Evolutionary conservation across 2,797 vertebrate genomes (phyloP).

Genomic region (Schizopygopsis malacanthus): DNA sequence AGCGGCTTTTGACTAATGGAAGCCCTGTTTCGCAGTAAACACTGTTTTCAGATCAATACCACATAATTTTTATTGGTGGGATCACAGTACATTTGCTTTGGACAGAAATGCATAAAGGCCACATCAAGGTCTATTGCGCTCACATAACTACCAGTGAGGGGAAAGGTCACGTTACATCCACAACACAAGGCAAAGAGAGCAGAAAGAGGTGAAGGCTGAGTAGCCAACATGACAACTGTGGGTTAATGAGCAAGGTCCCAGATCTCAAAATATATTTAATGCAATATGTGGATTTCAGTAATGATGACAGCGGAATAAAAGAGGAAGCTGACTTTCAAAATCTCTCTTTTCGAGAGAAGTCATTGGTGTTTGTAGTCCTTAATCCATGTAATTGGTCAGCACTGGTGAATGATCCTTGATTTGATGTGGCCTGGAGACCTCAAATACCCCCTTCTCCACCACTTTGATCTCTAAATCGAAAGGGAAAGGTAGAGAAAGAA

Average conservation of each 20-base stretch:
- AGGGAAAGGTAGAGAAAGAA: background rate
- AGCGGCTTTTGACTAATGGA: slow-evolving; percentile 31
- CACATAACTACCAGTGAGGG: background rate
- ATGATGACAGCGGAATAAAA: slow-evolving; percentile 5
- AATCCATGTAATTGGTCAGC: slow-evolving; percentile 42
- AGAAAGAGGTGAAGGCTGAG: background rate
- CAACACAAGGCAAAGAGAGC: background rate
- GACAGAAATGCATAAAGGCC: background rate
- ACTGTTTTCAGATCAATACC: slow-evolving; percentile 32
- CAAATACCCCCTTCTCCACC: background rate
- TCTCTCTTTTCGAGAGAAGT: slow-evolving; percentile 37
- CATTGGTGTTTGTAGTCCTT: slow-evolving; percentile 30
- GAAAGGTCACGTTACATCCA: background rate
- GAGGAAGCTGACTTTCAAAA: slow-evolving; percentile 28
- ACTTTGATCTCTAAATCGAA: background rate
- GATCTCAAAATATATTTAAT: slow-evolving; percentile 10
- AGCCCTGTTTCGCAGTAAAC: slow-evolving; percentile 13
- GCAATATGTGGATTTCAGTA: slow-evolving; percentile 19
- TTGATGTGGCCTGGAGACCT: slow-evolving; percentile 36
- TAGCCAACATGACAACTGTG: background rate
- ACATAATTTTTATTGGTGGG: background rate
- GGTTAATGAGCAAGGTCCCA: slow-evolving; percentile 24
- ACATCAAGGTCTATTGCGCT: background rate
- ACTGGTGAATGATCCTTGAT: slow-evolving; percentile 50
- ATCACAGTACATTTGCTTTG: background rate